Evolutionary conservation across 1,140 invertebrate species (phyloP), one percentile per base, ranked within the genome.

Genomic region (Drosophila repletoides): DNA sequence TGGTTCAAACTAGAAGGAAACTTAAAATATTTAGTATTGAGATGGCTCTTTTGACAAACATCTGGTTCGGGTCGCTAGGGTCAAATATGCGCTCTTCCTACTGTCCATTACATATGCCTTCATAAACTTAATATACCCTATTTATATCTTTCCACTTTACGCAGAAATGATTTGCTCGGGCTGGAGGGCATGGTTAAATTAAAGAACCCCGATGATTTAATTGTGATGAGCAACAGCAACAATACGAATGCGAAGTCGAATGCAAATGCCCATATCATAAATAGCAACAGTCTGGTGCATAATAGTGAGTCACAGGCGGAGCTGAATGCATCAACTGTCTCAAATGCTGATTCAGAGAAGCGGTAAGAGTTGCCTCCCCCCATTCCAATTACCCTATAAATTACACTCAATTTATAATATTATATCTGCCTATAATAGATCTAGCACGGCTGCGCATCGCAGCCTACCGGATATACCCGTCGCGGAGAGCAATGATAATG

Each of bases 381-480:
- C 31, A n/a, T 48, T 38, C 3, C 2, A 17, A 12, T 19, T 46
- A 10, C 5, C 6, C 6, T 12, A 5, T 15, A 19, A 43, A n/a
- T 26, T 0, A 10, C 10, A 12, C 48, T 41, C 22, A 38, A 34
- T 71, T 38, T 9, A 43, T 43, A 7, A 49, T 22, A 33, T 65
- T 41, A 10, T 4, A 26, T 1, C 10, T 17, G 5, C 0, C 28
- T 34, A n/a, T 65, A 34, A 1, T 36, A 90, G 89, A 49, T 88
- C 88, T 0, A 90, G 88, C 29, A 90, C 77, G 12, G 88, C 86
- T 5, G 92, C 93, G 6, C 92, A 94, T 70, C 91, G 93, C 86
- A 94, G 93, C 89, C 90, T 94, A 51, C 93, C 93, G 15, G 93
- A 94, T 73, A 94, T 94, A 73, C 93, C 93, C 43, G 91, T 92